These are phyloP conservation scores for Argyresthia albistria DNA, from an alignment of 2,888 invertebrate species.

Conservation along the genomic window DNA sequence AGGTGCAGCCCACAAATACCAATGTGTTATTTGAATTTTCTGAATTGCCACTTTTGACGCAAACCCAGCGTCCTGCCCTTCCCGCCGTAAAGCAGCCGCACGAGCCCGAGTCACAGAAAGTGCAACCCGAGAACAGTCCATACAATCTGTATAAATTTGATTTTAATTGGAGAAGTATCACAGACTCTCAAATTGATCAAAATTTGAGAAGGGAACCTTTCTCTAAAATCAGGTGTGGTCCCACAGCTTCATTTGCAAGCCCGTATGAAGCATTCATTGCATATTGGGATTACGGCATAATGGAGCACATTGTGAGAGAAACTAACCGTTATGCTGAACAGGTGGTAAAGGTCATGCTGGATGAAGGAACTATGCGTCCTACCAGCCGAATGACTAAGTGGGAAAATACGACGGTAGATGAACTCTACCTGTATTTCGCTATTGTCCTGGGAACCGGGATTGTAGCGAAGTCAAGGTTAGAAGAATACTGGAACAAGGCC, in stretches of 20 bases:
- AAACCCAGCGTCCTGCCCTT: no score
- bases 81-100: no score
- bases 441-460: conserved; percentile 12
- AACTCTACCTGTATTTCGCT: conserved; percentile 13
- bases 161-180: background rate
- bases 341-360: background rate
- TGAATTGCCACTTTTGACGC: no score
- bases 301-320: background rate
- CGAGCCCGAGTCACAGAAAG: no score
- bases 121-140: no score
- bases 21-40: no score
- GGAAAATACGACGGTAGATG: conserved; percentile 12
- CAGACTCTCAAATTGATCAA: background rate
- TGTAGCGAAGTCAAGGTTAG: conserved; percentile 5
- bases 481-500: conserved; percentile 4
- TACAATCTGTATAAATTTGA: background rate
- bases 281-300: background rate
- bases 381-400: conserved; percentile 11
- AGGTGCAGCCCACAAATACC: no score
- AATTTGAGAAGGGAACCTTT: background rate
- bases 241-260: background rate
- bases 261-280: background rate
- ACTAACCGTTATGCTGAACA: background rate
- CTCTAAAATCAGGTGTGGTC: background rate
- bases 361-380: background rate